phyloP scores from a whole-genome alignment of 1,140 invertebrate genomes.

The Zaprionus inermis region DNA sequence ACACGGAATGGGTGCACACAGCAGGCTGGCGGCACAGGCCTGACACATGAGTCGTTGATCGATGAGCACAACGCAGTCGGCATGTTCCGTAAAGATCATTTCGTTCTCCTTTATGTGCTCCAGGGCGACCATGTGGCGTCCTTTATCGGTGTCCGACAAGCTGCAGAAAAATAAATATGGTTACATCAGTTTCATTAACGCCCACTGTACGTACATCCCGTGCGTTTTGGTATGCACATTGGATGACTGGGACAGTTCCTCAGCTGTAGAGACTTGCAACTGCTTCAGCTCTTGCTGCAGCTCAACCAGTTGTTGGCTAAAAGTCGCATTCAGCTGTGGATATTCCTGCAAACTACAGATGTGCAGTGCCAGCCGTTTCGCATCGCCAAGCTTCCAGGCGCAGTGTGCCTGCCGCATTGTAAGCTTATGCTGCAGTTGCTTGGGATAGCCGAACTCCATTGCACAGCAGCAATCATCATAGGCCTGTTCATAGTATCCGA shows the following conservation, averaged over 20 bases:
- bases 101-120: constrained; percentile 24
- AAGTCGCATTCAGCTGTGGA: constrained; percentile 46
- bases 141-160: not conserved
- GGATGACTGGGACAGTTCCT: not conserved
- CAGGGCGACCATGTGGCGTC: constrained; percentile 63
- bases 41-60: constrained; percentile 60
- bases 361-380: constrained; percentile 34
- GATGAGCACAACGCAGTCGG: constrained; percentile 63
- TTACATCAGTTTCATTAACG: not conserved
- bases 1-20: constrained; percentile 71
- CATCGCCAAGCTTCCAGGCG: constrained; percentile 53
- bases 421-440: constrained; percentile 60
- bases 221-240: not conserved
- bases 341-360: constrained; percentile 24
- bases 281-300: constrained; percentile 30
- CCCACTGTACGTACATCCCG: constrained; percentile 50
- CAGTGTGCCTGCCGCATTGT: constrained; percentile 69
- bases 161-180: constrained; percentile 9
- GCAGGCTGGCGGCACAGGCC: constrained; percentile 58
- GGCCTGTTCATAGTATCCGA: constrained; percentile 66
- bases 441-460: constrained; percentile 66
- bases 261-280: not conserved
- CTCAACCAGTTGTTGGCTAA: constrained; percentile 39
- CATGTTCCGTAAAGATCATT: constrained; percentile 59
- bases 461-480: constrained; percentile 76